phyloP scores from a whole-genome alignment of 2,797 vertebrate genomes.

The Catharus ustulatus region DNA sequence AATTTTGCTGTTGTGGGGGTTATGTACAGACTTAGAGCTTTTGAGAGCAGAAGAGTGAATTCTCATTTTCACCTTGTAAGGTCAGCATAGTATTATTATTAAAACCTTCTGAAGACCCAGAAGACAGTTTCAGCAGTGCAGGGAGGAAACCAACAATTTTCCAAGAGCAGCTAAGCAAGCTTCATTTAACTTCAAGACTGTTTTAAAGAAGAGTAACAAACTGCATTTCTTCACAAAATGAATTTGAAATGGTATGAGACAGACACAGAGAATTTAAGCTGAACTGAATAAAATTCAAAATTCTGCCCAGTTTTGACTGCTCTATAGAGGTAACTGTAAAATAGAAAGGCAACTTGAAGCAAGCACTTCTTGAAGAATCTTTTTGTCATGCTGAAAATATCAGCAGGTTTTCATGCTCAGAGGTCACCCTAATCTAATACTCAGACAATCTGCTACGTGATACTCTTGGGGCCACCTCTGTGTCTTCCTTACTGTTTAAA shows the following conservation, averaged over 20 bases:
- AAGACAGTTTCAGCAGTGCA: not conserved
- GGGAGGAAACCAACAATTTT: not conserved
- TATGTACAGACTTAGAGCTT: not conserved
- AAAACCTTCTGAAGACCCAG: not conserved
- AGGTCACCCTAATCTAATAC: not conserved
- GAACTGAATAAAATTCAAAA: not conserved
- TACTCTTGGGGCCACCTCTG: not conserved
- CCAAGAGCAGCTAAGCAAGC: not conserved
- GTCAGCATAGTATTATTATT: not conserved
- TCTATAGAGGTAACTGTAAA: not conserved
- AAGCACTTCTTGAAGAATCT: not conserved
- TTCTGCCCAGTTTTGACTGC: not conserved
- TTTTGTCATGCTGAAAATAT: not conserved
- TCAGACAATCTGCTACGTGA: not conserved
- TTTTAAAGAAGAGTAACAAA: not conserved
- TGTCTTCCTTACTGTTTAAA: conserved; percentile 10
- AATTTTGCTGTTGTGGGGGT: not conserved
- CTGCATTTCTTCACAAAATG: not conserved
- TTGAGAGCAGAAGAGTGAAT: not conserved
- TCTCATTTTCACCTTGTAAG: not conserved
- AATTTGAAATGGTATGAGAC: not conserved
- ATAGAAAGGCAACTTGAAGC: not conserved
- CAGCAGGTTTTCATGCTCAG: not conserved
- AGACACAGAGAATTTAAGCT: not conserved
- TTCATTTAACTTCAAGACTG: not conserved